Evolutionary conservation across 2,888 invertebrate genomes (phyloP).

Genomic region (Sepioteuthis lessoniana): DNA sequence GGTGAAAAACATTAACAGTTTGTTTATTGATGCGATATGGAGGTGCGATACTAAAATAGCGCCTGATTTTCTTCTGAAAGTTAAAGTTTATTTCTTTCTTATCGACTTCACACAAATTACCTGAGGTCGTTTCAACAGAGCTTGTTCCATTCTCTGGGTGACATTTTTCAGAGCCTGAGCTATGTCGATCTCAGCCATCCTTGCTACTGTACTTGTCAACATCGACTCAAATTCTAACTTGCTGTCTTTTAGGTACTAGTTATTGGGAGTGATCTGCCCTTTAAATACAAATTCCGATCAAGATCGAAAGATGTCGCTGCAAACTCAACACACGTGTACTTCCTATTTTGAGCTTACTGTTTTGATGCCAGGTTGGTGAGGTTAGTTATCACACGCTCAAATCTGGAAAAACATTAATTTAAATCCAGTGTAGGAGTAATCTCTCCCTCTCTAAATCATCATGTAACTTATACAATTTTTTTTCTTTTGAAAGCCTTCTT

Average conservation of each 20-base stretch:
- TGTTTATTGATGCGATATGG: no score
- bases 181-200: slow-evolving; percentile 38
- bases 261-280: neutral
- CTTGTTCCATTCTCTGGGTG: neutral
- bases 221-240: neutral
- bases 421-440: neutral
- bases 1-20: no score
- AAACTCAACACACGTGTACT: neutral
- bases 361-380: neutral
- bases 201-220: neutral
- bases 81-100: neutral
- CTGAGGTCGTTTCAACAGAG: neutral
- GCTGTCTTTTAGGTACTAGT: neutral
- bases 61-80: neutral
- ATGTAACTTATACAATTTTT: no score
- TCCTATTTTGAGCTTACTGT: neutral
- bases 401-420: neutral
- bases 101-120: neutral
- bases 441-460: neutral
- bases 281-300: neutral
- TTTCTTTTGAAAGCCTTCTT: neutral
- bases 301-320: neutral
- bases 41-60: no score
- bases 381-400: neutral
- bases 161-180: slow-evolving; percentile 36